phyloP scores from a whole-genome alignment of 2,113 vertebrate genomes.

The Eulacestoma nigropectus region DNA sequence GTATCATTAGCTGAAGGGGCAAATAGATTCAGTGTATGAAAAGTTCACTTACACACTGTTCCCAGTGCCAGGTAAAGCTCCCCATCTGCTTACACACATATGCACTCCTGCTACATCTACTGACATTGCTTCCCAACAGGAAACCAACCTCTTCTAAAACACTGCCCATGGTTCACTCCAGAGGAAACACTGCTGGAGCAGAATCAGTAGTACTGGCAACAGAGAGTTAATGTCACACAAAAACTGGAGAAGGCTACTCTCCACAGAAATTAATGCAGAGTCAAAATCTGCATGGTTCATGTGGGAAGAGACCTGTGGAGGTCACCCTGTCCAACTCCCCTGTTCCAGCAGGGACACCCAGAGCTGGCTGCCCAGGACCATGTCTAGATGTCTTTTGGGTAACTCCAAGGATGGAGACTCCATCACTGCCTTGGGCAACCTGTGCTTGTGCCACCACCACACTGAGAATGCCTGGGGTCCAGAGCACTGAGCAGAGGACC shows the following conservation, averaged over 20 bases:
- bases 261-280: neutral
- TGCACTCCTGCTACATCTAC: neutral
- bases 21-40: neutral
- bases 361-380: neutral
- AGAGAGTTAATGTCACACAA: neutral
- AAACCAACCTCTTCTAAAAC: neutral
- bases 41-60: neutral
- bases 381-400: neutral
- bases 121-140: fast-evolving
- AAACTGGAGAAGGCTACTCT: neutral
- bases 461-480: neutral
- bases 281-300: neutral
- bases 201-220: neutral
- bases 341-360: neutral
- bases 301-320: neutral
- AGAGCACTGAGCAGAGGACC: neutral
- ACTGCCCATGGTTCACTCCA: fast-evolving
- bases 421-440: neutral
- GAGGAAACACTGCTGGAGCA: neutral
- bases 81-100: neutral
- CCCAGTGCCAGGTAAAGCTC: neutral
- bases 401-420: neutral
- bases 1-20: neutral
- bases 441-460: neutral
- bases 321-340: neutral